Conservation (phyloP, 2,888 invertebrate genomes). For the Sturmia bella region DNA sequence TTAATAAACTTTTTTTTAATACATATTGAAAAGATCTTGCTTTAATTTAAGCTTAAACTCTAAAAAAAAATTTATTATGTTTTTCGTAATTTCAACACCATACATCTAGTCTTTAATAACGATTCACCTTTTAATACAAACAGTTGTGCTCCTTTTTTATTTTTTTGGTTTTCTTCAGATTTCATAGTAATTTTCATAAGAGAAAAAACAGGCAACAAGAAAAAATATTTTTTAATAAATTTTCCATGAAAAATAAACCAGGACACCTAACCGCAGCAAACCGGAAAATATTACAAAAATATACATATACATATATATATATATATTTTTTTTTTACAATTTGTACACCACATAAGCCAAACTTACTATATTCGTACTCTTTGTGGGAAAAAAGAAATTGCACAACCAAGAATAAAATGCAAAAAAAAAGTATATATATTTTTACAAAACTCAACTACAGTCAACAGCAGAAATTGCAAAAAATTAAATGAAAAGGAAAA, state of each 20-base stretch:
- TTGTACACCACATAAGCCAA: constrained; percentile 63
- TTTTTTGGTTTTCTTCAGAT: constrained; percentile 15
- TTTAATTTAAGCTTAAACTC: too few relatives aligned
- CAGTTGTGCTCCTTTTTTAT: constrained; percentile 7
- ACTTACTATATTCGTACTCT: constrained; percentile 26
- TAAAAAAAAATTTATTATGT: constrained; percentile 75
- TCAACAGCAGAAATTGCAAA: constrained; percentile 27
- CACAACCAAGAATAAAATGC: constrained; percentile 18
- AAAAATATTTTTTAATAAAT: constrained; percentile 52
- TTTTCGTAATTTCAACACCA: not conserved
- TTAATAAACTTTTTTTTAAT: too few relatives aligned
- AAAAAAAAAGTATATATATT: constrained; percentile 3
- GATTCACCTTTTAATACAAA: constrained; percentile 64
- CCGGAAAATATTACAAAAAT: constrained; percentile 61
- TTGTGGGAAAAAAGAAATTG: constrained; percentile 2
- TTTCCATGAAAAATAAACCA: constrained; percentile 64
- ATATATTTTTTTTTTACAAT: constrained; percentile 44
- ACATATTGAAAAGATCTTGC: too few relatives aligned
- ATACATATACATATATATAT: not conserved
- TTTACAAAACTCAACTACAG: constrained; percentile 23
- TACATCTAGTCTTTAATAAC: constrained; percentile 2
- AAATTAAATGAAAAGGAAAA: constrained; percentile 23
- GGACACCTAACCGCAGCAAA: constrained; percentile 65
- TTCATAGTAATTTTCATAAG: constrained; percentile 61
- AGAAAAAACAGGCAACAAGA: constrained; percentile 67